Evolutionary conservation across 2,888 invertebrate species (phyloP).

Genomic region (Pterobdella sp.): DNA sequence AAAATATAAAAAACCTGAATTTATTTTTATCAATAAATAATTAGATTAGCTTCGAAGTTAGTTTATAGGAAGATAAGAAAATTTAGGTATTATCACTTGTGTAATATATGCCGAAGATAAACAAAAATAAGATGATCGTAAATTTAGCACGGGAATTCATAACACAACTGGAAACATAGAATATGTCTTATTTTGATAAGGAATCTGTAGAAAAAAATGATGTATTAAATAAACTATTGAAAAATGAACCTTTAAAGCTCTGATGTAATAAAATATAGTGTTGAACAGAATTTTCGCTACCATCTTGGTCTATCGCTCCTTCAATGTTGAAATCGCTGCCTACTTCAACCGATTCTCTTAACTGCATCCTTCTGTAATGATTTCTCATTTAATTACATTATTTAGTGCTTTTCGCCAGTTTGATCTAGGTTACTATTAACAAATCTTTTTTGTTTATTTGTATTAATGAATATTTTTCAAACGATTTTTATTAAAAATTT

Average conservation of each 20-base stretch:
- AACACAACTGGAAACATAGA: too few relatives aligned
- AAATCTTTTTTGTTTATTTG: neutral
- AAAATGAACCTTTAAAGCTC: too few relatives aligned
- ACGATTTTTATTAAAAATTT: neutral
- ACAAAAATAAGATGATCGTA: too few relatives aligned
- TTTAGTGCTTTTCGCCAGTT: neutral
- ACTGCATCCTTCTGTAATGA: neutral
- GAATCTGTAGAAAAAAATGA: too few relatives aligned
- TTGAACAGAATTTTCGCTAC: neutral
- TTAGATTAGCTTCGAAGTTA: neutral
- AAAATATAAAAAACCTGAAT: neutral
- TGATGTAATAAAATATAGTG: neutral
- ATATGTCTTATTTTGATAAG: too few relatives aligned
- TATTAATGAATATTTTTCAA: neutral
- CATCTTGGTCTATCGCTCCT: neutral
- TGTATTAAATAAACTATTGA: too few relatives aligned
- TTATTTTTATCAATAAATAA: neutral
- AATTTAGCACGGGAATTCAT: too few relatives aligned
- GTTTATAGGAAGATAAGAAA: too few relatives aligned
- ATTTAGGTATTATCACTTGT: too few relatives aligned
- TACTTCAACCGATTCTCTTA: neutral
- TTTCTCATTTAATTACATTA: neutral
- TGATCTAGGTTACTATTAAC: neutral
- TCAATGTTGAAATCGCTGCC: neutral
- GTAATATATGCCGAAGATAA: too few relatives aligned